phyloP scores from a whole-genome alignment of 2,113 vertebrate genomes.

The Archilochus colubris region DNA sequence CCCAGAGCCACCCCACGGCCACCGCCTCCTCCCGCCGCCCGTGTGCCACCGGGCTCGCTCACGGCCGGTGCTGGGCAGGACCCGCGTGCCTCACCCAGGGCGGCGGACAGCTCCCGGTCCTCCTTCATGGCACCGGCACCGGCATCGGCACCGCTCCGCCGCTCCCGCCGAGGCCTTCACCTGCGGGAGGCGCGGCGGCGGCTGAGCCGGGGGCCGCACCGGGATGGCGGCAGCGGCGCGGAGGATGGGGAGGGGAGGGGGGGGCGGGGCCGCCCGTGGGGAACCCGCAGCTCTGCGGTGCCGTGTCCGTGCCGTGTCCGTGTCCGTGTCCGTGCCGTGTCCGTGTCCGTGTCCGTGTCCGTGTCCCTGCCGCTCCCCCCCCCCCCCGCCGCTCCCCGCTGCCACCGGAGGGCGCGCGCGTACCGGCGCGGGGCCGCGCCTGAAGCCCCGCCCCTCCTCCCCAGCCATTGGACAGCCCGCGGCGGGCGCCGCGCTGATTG shows the following conservation, averaged over 20 bases:
- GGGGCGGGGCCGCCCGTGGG: no score
- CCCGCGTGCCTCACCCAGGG: neutral
- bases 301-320: no score
- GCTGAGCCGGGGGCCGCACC: rapidly evolving
- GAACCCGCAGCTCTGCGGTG: no score
- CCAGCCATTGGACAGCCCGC: neutral
- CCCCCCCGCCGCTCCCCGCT: neutral
- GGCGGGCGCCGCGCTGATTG: neutral
- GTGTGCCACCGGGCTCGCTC: neutral
- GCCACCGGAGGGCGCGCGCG: neutral
- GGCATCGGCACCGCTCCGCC: neutral
- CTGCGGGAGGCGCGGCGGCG: neutral
- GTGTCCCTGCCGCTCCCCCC: no score
- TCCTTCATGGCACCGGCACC: constrained; percentile 38
- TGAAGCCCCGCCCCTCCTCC: neutral
- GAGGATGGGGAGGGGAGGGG: no score
- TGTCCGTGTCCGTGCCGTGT: no score
- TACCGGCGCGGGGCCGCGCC: neutral
- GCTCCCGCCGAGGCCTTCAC: neutral
- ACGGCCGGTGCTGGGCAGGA: neutral
- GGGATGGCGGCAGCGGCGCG: neutral
- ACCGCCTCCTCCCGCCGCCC: no score
- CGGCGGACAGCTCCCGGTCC: neutral
- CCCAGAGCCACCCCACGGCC: neutral
- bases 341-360: no score